Evolutionary conservation across 2,888 invertebrate genomes (phyloP), one percentile per base, ranked within the genome.

Genomic region (Falcaria lacertinaria): DNA sequence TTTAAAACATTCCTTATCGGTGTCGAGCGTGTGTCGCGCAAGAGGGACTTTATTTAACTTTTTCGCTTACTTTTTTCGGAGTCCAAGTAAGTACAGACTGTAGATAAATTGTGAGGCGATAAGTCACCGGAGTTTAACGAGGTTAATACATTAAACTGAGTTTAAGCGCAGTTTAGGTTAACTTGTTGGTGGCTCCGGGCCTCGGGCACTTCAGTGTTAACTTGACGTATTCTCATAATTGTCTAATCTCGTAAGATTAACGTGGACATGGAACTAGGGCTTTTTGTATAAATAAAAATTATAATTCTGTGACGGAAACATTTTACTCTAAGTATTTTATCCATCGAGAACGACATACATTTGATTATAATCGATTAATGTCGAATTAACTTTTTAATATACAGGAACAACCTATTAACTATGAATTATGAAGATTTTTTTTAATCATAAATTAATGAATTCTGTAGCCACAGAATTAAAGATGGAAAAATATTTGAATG

Each of bases 141-240:
- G 84, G 79, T 78, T 84, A 79, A 85, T 81, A 84, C 81, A 79
- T 85, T 84, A 80, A 78, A 76, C 76, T 51, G 71, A 78, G 81
- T 78, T 84, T 79, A 77, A 78, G 65, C 75, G 60, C 67, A 69
- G 37, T 37, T 36, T 37, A 37, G 70, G 68, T 73, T 64, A 67
- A 74, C 64, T 75, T 69, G 60, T 57, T 51, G 51, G 50, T 63
- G 67, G 69, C 75, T 58, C 28, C 28, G 3, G 28, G 28, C 28
- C 28, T 44, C 61, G 60, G 66, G 73, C 63, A 54, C 43, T 54
- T 48, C 40, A 42, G 33, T 34, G 46, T 45, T 46, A 48, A 49
- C 46, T 55, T 72, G 70, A 74, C 63, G 59, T 64, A 66, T 57
- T 37, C 22, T 22, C 25, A 22, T 37, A 22, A 36, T 36, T 19